Percentiles rank a stretch among this genome's conserved stretches.
Evolutionary conservation across 2,888 invertebrate genomes (phyloP).

Genomic region (Chrysolina haemoptera): DNA sequence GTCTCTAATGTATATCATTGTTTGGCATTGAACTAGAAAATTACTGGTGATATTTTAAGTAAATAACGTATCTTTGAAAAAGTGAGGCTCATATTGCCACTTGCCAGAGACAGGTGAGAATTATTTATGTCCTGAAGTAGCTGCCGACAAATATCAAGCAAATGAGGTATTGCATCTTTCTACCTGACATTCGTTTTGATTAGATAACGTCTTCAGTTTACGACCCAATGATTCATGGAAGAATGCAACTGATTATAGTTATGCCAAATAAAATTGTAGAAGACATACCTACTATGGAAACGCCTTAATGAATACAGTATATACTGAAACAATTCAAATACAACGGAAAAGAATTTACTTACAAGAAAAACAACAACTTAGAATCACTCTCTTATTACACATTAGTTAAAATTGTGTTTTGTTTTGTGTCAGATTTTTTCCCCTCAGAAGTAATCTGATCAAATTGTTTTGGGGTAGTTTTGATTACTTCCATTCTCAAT

Average conservation of each 20-base stretch:
- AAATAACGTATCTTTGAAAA: conserved; percentile 53
- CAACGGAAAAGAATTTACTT: no score
- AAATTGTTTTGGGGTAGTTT: no score
- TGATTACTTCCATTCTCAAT: no score
- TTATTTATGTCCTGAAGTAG: conserved; percentile 19
- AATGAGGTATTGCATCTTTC: background rate
- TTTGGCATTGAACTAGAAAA: conserved; percentile 60
- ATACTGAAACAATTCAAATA: no score
- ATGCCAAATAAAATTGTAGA: background rate
- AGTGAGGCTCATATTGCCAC: conserved; percentile 49
- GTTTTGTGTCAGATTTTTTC: no score
- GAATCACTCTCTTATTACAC: no score
- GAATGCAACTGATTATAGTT: background rate
- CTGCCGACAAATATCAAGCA: background rate
- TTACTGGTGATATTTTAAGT: conserved; percentile 58
- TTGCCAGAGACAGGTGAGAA: conserved; percentile 33
- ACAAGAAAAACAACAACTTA: no score
- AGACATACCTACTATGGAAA: no score
- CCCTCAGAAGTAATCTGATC: no score
- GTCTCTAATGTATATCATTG: conserved; percentile 58
- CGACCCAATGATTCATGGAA: background rate
- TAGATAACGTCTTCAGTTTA: background rate
- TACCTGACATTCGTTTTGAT: background rate
- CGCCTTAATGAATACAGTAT: no score
- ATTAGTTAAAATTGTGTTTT: no score